Base-by-base conservation (phyloP, 2,113 vertebrate species). In the Miniopterus natalensis region DNA sequence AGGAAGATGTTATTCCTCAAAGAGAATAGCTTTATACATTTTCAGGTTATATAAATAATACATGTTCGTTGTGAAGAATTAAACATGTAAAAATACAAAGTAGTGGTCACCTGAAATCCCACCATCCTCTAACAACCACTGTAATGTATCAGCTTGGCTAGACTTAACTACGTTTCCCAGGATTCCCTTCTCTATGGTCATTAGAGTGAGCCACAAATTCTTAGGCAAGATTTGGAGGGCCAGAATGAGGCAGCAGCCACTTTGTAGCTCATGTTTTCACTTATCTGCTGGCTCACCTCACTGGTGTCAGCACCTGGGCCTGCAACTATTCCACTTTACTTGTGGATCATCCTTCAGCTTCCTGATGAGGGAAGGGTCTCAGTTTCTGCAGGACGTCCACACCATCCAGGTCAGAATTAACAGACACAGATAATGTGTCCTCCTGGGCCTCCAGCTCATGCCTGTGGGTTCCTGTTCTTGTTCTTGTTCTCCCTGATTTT, bases 21-120 rank as follows among this genome's bases (percentile, higher is more conserved):
- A 83, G 49, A 86, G 20, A 84, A 63, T 4, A 80, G n/a, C 66
- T 84, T 73, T 68, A 11, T 94, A 0, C 55, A 8, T 92, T 23
- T 89, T 59, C 40, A 78, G 36, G 86, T 53, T 92, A 77, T 59
- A 57, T 88, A 61, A 63, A 53, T 23, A 83, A 84, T 5, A 71
- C 53, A 40, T 66, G 40, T 57, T 85, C 40, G 61, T 27, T 68
- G 12, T 79, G 51, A 78, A 84, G 71, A 92, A 55, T 49, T 80
- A 75, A 84, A 80, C 79, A 27, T 49, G 45, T 47, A 57, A 74
- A 92, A 90, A 73, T n/a, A 74, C 18, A 68, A 85, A 45, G 27
- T 42, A 25, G 45, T 29, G 53, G 51, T 65, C 70, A 47, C 7
- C 25, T 80, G 51, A 57, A 94, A 68, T 55, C 61, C 55, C 55